Base-by-base conservation (phyloP, 2,797 vertebrate species). In the Schizopygopsis malacanthus region DNA sequence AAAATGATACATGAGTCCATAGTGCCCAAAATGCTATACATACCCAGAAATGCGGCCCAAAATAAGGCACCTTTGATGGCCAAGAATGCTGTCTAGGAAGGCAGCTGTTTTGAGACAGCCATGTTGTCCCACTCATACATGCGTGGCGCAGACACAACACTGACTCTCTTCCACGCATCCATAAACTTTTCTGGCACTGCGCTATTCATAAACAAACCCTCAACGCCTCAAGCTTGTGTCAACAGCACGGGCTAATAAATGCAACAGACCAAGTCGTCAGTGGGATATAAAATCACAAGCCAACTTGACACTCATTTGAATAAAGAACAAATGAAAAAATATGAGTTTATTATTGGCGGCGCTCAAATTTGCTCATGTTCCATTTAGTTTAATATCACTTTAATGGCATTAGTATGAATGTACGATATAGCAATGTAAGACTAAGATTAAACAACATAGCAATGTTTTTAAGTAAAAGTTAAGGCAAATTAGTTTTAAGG, bases 111-210 rank as follows among this genome's bases (percentile, higher is more conserved):
- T 70, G 39, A 61, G n/a, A 79, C 73, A 56, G 54, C 41, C 77
- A 63, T 80, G 77, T 33, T 71, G 15, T 78, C 72, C 61, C 45
- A 47, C 33, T 43, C 63, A 50, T 73, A 69, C 56, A 81, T 69
- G 65, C 45, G 81, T 88, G 85, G 79, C 59, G 70, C 83, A 83
- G 67, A 88, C 85, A 87, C 87, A 87, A 72, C 75, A 79, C 56
- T 82, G 86, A 61, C 81, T 69, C 83, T 79, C 77, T 37, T 16
- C 11, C 65, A 80, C 73, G 67, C 67, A 80, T 39, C 41, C 77
- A 41, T 81, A 33, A 85, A 85, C 78, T 85, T 85, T 85, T 81
- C 69, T 80, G 77, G 18, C 28, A 28, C 28, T 1, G 28, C 28
- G 28, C 28, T 28, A 28, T 28, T 28, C 69, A 72, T 85, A 63